Base-by-base conservation (phyloP, 2,113 vertebrate species). In the Embiotoca jacksoni region DNA sequence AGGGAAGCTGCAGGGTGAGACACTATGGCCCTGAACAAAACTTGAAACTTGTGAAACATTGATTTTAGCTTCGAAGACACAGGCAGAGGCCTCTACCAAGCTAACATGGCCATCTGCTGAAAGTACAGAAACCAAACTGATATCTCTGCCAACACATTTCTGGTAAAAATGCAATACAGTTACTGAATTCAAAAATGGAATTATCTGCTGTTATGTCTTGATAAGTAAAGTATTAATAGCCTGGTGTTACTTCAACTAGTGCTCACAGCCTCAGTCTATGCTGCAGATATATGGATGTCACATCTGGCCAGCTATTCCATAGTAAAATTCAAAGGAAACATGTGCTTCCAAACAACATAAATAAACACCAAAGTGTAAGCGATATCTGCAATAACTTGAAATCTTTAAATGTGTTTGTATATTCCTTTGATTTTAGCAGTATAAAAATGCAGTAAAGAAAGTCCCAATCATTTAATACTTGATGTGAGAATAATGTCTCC, bases 361-460 rank as follows among this genome's bases (percentile, higher is more conserved):
- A 41, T 47, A 23, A 6, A 15, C 41, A 16, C 10, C 1, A 2
- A 50, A 60, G 30, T 32, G 32, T 7, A 30, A 9, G 32, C 9
- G 69, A 32, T 2, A 46, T 30, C 10, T 46, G 33, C n/a, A 37
- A 30, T 55, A 4, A 57, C 62, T 44, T 15, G 3, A 32, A 67
- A 35, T 52, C 50, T 53, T 46, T 5, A 50, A 47, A 5, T 36
- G 1, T 37, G 8, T 31, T n/a, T 47, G 52, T 58, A 14, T 15
- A 68, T 63, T 63, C 7, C 35, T 54, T 31, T 59, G 31, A 58
- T 52, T 8, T 9, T 14, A 33, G 23, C 23, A 23, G 23, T 23
- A 23, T 23, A 23, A 23, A 23, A 23, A 23, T 10, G 54, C 9
- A 2, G 39, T 62, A 79, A 76, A 72, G 11, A 67, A 30, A 53